Conservation (phyloP, 1,140 invertebrate genomes). For the Chlorops oryzae region DNA sequence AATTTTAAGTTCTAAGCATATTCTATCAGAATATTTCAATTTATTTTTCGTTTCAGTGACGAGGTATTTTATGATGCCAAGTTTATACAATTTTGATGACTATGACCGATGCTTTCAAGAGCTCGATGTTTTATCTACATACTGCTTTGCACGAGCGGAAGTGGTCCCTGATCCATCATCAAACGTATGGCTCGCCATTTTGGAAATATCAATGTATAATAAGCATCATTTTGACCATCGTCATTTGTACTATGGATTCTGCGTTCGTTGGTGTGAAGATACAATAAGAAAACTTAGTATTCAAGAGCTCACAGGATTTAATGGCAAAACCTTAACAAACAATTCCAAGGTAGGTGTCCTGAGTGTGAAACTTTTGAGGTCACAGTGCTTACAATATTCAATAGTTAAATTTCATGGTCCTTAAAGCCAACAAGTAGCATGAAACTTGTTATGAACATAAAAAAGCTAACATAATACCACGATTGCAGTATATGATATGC, state of each 20-base stretch:
- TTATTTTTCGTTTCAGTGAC: slow-evolving; percentile 38
- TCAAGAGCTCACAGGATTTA: slow-evolving; percentile 18
- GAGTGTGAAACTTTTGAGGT: too few species aligned
- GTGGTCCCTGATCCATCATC: slow-evolving; percentile 34
- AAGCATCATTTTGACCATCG: slow-evolving; percentile 53
- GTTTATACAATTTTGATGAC: slow-evolving; percentile 50
- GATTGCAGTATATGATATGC: too few species aligned
- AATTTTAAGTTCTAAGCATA: too few species aligned
- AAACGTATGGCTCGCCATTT: slow-evolving; percentile 48
- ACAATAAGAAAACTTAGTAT: slow-evolving; percentile 21
- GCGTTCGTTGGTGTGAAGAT: slow-evolving; percentile 40
- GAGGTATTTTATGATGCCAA: slow-evolving; percentile 52
- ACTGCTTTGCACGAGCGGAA: slow-evolving; percentile 51
- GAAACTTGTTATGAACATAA: too few species aligned
- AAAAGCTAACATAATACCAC: too few species aligned
- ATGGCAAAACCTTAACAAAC: slow-evolving; percentile 28
- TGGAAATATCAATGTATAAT: slow-evolving; percentile 47
- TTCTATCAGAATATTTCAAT: too few species aligned
- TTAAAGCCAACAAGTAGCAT: too few species aligned
- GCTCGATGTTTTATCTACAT: slow-evolving; percentile 32
- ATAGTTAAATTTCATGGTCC: too few species aligned
- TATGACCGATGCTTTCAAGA: slow-evolving; percentile 49
- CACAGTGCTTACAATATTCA: too few species aligned
- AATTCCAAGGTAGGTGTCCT: slow-evolving; percentile 40
- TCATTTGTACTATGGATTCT: slow-evolving; percentile 51